Conservation (phyloP, 1,140 invertebrate species). For the Drosophila nasuta region DNA sequence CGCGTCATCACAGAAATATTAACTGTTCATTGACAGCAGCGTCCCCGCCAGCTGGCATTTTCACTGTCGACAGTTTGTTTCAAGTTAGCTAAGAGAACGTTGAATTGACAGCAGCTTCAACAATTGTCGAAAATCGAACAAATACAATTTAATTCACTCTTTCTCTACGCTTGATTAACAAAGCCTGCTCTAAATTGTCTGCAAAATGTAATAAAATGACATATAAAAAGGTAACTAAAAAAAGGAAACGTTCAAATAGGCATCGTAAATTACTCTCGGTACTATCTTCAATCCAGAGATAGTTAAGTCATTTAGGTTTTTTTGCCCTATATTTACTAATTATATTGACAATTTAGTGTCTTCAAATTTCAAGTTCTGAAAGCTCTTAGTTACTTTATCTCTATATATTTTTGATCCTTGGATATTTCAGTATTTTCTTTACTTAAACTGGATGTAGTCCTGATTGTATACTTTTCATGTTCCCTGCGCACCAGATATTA, state of each 20-base stretch:
- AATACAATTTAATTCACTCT: conserved; percentile 58
- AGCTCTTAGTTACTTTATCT: too few species aligned
- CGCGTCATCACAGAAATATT: conserved; percentile 74
- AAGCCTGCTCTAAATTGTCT: conserved; percentile 28
- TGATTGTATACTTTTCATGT: too few species aligned
- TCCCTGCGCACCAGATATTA: too few species aligned
- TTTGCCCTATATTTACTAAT: too few species aligned
- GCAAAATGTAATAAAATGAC: conserved; percentile 58
- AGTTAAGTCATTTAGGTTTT: too few species aligned
- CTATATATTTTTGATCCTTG: too few species aligned
- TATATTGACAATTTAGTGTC: too few species aligned
- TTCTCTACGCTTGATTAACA: conserved; percentile 23
- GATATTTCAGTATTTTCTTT: too few species aligned
- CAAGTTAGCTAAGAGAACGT: conserved; percentile 20
- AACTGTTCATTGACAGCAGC: conserved; percentile 76
- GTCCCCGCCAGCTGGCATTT: conserved; percentile 16
- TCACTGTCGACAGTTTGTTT: conserved; percentile 60
- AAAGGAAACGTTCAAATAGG: not conserved
- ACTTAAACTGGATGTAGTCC: too few species aligned
- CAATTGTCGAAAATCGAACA: conserved; percentile 50
- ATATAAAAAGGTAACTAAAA: too few species aligned
- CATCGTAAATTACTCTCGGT: not conserved
- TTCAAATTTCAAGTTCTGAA: too few species aligned
- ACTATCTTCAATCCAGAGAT: too few species aligned
- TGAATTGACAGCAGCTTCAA: conserved; percentile 10